phyloP scores from a whole-genome alignment of 1,140 invertebrate genomes.

The Ectropis grisescens region DNA sequence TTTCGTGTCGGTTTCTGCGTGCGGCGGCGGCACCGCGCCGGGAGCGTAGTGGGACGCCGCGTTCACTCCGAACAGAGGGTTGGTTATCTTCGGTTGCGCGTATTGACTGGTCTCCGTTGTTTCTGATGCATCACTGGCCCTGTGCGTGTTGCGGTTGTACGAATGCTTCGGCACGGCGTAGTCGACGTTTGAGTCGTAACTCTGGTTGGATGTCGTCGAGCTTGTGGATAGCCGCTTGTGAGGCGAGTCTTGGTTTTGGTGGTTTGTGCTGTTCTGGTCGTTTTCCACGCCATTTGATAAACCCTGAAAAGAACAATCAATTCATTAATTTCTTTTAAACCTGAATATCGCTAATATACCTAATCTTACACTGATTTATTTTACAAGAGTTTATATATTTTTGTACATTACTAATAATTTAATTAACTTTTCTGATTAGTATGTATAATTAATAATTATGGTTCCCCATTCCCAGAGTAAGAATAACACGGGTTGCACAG shows the following conservation, averaged over 20 bases:
- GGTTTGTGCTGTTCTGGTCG: constrained; percentile 64
- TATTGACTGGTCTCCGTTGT: constrained; percentile 28
- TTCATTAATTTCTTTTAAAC: too few relatives aligned
- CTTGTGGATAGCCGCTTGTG: constrained; percentile 55
- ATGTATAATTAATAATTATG: too few relatives aligned
- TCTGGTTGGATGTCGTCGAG: constrained; percentile 56
- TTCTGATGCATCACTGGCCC: constrained; percentile 23
- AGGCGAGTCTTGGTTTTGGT: constrained; percentile 54
- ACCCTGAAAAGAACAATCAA: constrained; percentile 59
- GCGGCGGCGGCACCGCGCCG: constrained; percentile 19
- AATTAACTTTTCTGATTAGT: too few relatives aligned
- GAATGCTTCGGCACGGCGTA: constrained; percentile 52
- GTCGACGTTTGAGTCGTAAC: constrained; percentile 53
- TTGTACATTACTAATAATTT: too few relatives aligned
- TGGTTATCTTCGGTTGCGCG: constrained; percentile 45
- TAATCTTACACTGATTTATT: too few relatives aligned
- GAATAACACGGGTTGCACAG: too few relatives aligned
- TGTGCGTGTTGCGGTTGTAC: constrained; percentile 29
- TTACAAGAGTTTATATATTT: too few relatives aligned
- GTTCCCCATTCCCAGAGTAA: too few relatives aligned
- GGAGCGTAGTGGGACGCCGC: constrained; percentile 62
- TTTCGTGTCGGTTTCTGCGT: constrained; percentile 19
- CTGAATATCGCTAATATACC: too few relatives aligned
- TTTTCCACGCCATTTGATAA: constrained; percentile 67
- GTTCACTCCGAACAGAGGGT: constrained; percentile 64